phyloP scores from a whole-genome alignment of 2,113 vertebrate species.

The Myodes glareolus region DNA sequence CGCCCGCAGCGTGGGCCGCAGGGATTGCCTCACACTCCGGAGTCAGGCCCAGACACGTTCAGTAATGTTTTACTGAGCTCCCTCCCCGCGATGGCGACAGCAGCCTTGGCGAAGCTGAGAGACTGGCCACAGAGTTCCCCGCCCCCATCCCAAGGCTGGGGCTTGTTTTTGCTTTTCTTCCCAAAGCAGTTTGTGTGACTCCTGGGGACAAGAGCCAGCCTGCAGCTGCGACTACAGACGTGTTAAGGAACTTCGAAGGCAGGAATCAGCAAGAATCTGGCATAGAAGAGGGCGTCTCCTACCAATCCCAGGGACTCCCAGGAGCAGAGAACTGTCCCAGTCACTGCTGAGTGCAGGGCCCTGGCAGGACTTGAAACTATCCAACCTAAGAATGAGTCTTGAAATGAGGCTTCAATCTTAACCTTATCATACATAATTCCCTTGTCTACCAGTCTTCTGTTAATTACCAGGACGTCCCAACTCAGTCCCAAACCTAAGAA shows the following conservation, averaged over 20 bases:
- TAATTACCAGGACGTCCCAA: neutral
- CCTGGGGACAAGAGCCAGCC: neutral
- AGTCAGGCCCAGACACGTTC: constrained; percentile 62
- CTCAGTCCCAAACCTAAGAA: neutral
- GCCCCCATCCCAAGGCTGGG: neutral
- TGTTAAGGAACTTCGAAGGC: accelerated
- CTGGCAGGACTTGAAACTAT: neutral
- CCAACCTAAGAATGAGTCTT: neutral
- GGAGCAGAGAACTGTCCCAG: neutral
- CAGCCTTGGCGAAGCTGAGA: neutral
- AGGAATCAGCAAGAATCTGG: neutral
- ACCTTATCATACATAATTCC: neutral
- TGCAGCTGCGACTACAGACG: neutral
- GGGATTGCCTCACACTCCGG: constrained; percentile 68
- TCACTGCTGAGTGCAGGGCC: neutral
- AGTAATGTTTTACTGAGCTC: constrained; percentile 53
- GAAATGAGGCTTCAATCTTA: neutral
- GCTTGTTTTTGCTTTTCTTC: neutral
- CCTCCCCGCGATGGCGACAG: constrained; percentile 49
- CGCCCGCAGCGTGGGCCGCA: constrained; percentile 25
- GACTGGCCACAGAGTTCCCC: neutral
- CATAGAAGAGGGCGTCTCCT: neutral
- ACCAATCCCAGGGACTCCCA: neutral
- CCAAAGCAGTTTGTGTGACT: neutral
- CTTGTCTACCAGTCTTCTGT: neutral